phyloP scores from a whole-genome alignment of 2,113 vertebrate genomes.

The Scortum barcoo region DNA sequence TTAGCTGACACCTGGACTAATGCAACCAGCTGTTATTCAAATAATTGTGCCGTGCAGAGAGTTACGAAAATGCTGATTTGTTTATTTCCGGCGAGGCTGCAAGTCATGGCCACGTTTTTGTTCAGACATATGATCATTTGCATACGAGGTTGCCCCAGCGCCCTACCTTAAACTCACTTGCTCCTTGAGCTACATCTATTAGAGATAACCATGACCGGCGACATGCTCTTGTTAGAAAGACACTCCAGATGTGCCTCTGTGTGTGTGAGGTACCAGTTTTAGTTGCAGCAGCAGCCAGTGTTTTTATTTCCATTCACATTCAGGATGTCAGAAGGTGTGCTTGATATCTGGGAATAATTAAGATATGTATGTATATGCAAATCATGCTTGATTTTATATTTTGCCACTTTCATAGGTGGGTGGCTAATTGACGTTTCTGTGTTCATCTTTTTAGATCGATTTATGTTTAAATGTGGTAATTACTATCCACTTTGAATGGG shows the following conservation, averaged over 20 bases:
- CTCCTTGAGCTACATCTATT: neutral
- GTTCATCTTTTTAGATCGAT: neutral
- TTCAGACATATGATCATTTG: slow-evolving; percentile 16
- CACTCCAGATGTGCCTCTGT: too few species aligned
- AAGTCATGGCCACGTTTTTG: slow-evolving; percentile 1
- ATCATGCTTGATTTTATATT: neutral
- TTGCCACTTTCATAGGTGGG: neutral
- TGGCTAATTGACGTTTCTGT: neutral
- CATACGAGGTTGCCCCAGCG: neutral
- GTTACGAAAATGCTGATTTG: slow-evolving; percentile 29
- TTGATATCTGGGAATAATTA: too few species aligned
- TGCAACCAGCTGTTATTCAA: slow-evolving; percentile 13
- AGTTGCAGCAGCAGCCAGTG: too few species aligned
- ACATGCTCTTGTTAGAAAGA: too few species aligned
- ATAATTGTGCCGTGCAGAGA: neutral
- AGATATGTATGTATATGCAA: too few species aligned
- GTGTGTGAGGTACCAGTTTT: too few species aligned
- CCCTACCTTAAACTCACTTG: neutral
- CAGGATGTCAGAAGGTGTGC: too few species aligned
- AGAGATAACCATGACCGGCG: neutral
- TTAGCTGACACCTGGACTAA: slow-evolving; percentile 6
- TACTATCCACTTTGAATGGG: neutral
- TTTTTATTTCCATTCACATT: too few species aligned
- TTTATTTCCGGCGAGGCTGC: slow-evolving; percentile 3
- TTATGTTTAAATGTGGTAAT: neutral